Evolutionary conservation across 1,140 invertebrate genomes (phyloP).

Genomic region (Drosophila kikkawai): DNA sequence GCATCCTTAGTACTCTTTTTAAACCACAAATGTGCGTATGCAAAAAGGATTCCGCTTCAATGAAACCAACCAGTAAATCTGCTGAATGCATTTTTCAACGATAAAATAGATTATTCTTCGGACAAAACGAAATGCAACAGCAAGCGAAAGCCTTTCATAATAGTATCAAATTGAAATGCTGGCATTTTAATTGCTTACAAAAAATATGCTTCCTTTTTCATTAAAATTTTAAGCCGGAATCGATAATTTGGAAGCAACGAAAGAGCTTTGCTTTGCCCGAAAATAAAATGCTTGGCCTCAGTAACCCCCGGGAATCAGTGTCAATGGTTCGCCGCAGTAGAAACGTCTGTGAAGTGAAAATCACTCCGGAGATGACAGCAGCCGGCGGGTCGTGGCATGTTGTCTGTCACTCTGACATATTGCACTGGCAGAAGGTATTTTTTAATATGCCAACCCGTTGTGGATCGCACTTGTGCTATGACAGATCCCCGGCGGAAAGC

Average conservation of each 20-base stretch:
- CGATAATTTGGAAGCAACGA: not conserved
- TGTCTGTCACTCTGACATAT: slow-evolving; percentile 40
- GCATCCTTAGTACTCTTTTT: not conserved
- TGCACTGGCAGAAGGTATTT: slow-evolving; percentile 32
- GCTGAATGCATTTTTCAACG: slow-evolving; percentile 39
- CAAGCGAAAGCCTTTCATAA: slow-evolving; percentile 39
- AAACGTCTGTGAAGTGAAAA: slow-evolving; percentile 19
- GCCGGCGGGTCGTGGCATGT: slow-evolving; percentile 26
- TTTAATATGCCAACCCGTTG: slow-evolving; percentile 36
- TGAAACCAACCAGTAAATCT: slow-evolving; percentile 48
- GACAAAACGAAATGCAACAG: slow-evolving; percentile 4
- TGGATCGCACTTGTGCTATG: slow-evolving; percentile 25
- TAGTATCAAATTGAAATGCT: slow-evolving; percentile 54
- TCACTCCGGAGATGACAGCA: slow-evolving; percentile 37
- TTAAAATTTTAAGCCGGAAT: slow-evolving; percentile 16
- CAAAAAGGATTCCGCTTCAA: slow-evolving; percentile 31
- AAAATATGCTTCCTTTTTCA: slow-evolving; percentile 32
- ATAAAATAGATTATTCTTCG: slow-evolving; percentile 26
- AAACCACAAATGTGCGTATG: not conserved
- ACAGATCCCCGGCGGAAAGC: slow-evolving; percentile 10
- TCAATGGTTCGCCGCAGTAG: slow-evolving; percentile 38
- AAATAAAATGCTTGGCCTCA: slow-evolving; percentile 11
- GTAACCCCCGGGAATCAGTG: slow-evolving; percentile 36
- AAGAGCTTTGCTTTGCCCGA: not conserved
- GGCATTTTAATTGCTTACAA: slow-evolving; percentile 58